A percentile compares a stretch with the other conserved stretches of the same genome.
Conservation (phyloP, 2,888 invertebrate species). For the Steinernema carpocapsae region DNA sequence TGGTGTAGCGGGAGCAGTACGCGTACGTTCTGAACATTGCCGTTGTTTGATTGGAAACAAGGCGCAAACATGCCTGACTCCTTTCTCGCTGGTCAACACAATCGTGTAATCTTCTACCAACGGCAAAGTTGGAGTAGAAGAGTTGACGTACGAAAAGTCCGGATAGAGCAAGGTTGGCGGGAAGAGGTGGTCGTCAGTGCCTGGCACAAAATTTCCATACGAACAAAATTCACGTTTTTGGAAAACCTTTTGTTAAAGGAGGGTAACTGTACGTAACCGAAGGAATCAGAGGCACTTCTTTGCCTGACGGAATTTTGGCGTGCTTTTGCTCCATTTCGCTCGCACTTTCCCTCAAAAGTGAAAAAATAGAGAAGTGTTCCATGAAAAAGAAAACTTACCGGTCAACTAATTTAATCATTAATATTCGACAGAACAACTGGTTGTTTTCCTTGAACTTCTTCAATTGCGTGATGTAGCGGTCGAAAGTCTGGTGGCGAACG, state of each 20-base stretch:
- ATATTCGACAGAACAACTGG: not conserved
- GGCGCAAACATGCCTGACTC: not conserved
- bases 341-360: not conserved
- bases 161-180: conserved; percentile 52
- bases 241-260: not conserved
- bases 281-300: conserved; percentile 1
- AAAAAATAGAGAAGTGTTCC: too few species aligned
- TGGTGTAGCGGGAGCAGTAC: conserved; percentile 22
- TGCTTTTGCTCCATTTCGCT: not conserved
- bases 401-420: conserved; percentile 6
- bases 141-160: conserved; percentile 41
- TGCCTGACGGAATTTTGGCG: not conserved
- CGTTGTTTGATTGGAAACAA: not conserved
- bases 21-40: conserved; percentile 1
- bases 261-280: conserved; percentile 30
- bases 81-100: conserved; percentile 1
- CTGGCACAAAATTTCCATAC: not conserved
- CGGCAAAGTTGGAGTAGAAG: not conserved
- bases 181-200: conserved; percentile 38
- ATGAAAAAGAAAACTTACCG: not conserved
- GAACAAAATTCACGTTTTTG: not conserved
- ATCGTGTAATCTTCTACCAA: conserved; percentile 14
- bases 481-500: conserved; percentile 15
- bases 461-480: conserved; percentile 22
- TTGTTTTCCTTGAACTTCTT: conserved; percentile 29